phyloP scores from a whole-genome alignment of 2,888 invertebrate genomes.

The Xanthia togata region DNA sequence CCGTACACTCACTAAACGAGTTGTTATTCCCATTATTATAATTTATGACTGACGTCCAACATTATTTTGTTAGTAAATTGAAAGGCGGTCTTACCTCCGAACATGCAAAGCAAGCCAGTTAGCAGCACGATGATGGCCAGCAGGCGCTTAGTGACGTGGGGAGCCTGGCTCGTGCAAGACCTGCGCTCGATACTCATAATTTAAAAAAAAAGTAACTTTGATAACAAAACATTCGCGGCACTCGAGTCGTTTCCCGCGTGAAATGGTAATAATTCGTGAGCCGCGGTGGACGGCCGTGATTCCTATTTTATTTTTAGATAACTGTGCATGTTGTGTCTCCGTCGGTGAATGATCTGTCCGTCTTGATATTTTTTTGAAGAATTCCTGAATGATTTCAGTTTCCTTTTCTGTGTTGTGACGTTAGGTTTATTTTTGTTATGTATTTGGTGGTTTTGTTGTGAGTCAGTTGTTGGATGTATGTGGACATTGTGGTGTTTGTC shows the following conservation, averaged over 20 bases:
- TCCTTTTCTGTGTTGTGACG: slow-evolving; percentile 62
- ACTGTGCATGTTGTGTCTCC: slow-evolving; percentile 81
- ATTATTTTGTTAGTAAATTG: slow-evolving; percentile 69
- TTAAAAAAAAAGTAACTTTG: slow-evolving; percentile 46
- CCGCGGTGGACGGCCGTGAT: slow-evolving; percentile 75
- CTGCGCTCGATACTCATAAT: slow-evolving; percentile 78
- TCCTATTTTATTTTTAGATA: slow-evolving; percentile 81
- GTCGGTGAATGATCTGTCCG: slow-evolving; percentile 76
- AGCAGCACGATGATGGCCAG: slow-evolving; percentile 80
- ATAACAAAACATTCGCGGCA: slow-evolving; percentile 57
- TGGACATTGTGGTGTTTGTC: slow-evolving; percentile 8
- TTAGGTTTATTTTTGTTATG: slow-evolving; percentile 38
- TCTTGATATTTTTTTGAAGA: slow-evolving; percentile 65
- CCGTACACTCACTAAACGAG: slow-evolving; percentile 13
- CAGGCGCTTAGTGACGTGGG: slow-evolving; percentile 81
- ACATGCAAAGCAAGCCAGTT: slow-evolving; percentile 81
- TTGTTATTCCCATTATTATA: slow-evolving; percentile 37
- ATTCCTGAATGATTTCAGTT: slow-evolving; percentile 61
- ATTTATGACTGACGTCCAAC: slow-evolving; percentile 46
- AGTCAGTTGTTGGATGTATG: slow-evolving; percentile 22
- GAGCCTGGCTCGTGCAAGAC: slow-evolving; percentile 77
- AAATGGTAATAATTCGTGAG: slow-evolving; percentile 66
- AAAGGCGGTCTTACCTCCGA: slow-evolving; percentile 81
- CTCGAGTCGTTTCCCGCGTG: slow-evolving; percentile 57
- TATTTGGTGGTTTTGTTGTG: slow-evolving; percentile 18